These are phyloP conservation scores for Plotosus lineatus DNA, from an alignment of 2,113 vertebrate genomes.

Conservation along the genomic window DNA sequence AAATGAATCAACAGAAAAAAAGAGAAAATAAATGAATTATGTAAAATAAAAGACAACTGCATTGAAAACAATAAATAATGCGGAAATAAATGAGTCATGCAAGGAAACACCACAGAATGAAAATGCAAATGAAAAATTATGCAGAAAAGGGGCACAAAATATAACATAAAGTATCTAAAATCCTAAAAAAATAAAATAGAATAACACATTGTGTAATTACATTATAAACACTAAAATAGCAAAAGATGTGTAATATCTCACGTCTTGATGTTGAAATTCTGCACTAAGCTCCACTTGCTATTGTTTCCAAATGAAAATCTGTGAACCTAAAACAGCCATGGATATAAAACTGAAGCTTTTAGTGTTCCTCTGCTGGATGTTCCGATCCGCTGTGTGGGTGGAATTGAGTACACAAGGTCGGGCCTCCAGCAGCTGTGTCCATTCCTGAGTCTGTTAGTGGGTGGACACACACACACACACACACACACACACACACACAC, in stretches of 20 bases:
- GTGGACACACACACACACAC: neutral
- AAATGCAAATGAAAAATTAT: too few relatives aligned
- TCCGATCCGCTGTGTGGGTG: conserved; percentile 13
- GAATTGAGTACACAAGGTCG: conserved; percentile 40
- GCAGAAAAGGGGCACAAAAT: too few relatives aligned
- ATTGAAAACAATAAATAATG: neutral
- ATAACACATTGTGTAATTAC: too few relatives aligned
- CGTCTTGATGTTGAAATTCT: neutral
- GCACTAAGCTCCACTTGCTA: neutral
- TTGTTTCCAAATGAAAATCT: neutral
- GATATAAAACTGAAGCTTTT: conserved; percentile 15
- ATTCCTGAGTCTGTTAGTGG: conserved; percentile 4
- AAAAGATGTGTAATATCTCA: neutral
- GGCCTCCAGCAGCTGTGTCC: conserved; percentile 31
- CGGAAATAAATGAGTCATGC: neutral
- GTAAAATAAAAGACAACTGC: neutral
- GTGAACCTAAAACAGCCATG: neutral
- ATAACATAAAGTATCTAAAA: too few relatives aligned
- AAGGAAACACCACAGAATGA: neutral
- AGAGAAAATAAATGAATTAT: neutral
- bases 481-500: neutral
- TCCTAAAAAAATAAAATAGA: too few relatives aligned
- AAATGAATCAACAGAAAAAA: neutral
- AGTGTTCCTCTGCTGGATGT: neutral
- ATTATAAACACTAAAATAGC: too few relatives aligned